Evolutionary conservation across 2,888 invertebrate genomes (phyloP), one percentile per base, ranked within the genome.

Genomic region (Atethmia centrago): DNA sequence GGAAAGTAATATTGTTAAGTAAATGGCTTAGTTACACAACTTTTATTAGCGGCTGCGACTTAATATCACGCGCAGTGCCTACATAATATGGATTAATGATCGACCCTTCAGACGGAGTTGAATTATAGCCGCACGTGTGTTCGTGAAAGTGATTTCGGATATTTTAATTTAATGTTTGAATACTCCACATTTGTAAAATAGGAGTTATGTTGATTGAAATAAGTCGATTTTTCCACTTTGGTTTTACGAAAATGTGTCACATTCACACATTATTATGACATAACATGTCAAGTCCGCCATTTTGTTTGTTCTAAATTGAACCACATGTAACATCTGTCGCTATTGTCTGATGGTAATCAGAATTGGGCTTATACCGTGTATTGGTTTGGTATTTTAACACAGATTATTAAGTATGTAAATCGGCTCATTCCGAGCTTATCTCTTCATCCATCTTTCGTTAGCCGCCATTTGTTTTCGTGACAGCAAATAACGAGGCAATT

Each of bases 21-120:
- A 77, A 86, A 86, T 77, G 58, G 79, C 80, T 75, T 71, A 74
- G 77, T 85, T 80, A 78, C 64, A 80, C 71, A 82, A 84, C 69
- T 86, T 85, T 84, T 86, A 76, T 76, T 82, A 77, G 65, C 42
- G 61, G 19, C 63, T 63, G 63, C 12, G 68, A 79, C 53, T 74
- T 84, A 80, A 85, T 83, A 85, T 76, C 64, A 79, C 74, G 63
- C 73, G 69, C 66, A 25, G 63, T 65, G 75, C 71, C 59, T 74
- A 45, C 45, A 58, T 86, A 86, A 83, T 81, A 73, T 59, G 71
- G 77, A 85, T 78, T 84, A 82, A 84, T 82, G 77, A 72, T 71
- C 71, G 5, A 51, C 59, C 61, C 59, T 51, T 55, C 61, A 25
- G 8, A n/a, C 65, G 71, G 19, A 49, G 66, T 45, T 61, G 51